phyloP scores from a whole-genome alignment of 35 echinoderm and acorn worm genomes.

The Apostichopus californicus region DNA sequence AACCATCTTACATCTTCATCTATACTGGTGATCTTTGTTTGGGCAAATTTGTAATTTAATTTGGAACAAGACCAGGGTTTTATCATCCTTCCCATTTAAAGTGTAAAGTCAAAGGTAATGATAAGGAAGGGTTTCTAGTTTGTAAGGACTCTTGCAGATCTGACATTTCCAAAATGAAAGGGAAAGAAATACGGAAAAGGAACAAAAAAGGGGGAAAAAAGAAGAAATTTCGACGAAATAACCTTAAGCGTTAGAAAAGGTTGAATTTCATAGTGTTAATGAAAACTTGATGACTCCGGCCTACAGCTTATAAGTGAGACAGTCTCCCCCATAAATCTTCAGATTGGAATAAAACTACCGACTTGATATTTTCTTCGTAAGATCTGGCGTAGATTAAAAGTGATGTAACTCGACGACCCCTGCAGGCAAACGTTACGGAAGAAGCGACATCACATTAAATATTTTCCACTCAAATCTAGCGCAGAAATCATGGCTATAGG shows the following conservation, averaged over 20 bases:
- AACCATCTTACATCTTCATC: too few relatives aligned
- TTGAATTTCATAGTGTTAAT: conserved; percentile 6
- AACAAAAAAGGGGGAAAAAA: neutral
- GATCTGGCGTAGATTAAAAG: neutral
- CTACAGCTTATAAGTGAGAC: neutral
- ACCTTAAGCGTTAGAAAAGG: neutral
- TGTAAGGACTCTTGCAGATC: neutral
- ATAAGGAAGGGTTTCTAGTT: too few relatives aligned
- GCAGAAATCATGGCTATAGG: too few relatives aligned
- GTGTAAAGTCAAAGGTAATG: too few relatives aligned
- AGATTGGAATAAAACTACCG: neutral
- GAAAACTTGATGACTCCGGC: conserved; percentile 1
- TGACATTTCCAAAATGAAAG: neutral
- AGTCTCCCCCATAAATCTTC: neutral
- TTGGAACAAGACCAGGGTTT: too few relatives aligned
- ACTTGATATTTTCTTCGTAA: neutral
- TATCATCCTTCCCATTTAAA: too few relatives aligned
- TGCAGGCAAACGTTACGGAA: neutral
- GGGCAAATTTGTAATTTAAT: too few relatives aligned
- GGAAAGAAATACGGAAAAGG: neutral
- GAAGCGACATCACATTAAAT: neutral
- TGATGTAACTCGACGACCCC: neutral
- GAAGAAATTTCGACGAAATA: neutral
- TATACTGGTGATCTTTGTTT: too few relatives aligned
- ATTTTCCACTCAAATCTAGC: neutral